Conservation (phyloP, 1,140 invertebrate species). For the Sitophilus oryzae region DNA sequence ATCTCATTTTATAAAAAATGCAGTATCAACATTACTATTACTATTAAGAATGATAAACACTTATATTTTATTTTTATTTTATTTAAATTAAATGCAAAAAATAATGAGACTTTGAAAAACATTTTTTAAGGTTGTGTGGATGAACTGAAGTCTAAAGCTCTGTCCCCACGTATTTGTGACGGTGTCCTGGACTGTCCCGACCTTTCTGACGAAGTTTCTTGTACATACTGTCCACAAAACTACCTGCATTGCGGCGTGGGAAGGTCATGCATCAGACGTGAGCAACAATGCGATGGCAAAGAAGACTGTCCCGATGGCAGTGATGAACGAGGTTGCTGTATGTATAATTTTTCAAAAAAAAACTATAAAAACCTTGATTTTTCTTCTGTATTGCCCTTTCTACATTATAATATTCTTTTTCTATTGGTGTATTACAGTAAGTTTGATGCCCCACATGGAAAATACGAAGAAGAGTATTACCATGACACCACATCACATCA, state of each 20-base stretch:
- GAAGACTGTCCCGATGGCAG: constrained; percentile 78
- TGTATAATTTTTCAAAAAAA: constrained; percentile 43
- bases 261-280: constrained; percentile 62
- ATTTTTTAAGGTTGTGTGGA: constrained; percentile 59
- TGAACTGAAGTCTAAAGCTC: constrained; percentile 61
- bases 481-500: constrained; percentile 57
- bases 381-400: background rate
- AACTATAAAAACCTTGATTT: no score
- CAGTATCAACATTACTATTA: no score
- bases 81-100: no score
- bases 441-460: constrained; percentile 61
- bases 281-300: constrained; percentile 72
- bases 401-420: background rate
- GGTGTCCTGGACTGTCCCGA: constrained; percentile 80
- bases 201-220: constrained; percentile 71
- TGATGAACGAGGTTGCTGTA: constrained; percentile 79
- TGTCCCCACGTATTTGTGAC: constrained; percentile 74
- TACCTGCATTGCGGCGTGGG: constrained; percentile 72
- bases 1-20: no score
- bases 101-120: no score
- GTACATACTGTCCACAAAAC: constrained; percentile 66
- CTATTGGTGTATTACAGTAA: constrained; percentile 52
- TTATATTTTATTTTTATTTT: no score
- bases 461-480: constrained; percentile 50
- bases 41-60: no score